Evolutionary conservation across 1,140 invertebrate genomes (phyloP), one percentile per base, ranked within the genome.

Genomic region (Diachasma alloeum): DNA sequence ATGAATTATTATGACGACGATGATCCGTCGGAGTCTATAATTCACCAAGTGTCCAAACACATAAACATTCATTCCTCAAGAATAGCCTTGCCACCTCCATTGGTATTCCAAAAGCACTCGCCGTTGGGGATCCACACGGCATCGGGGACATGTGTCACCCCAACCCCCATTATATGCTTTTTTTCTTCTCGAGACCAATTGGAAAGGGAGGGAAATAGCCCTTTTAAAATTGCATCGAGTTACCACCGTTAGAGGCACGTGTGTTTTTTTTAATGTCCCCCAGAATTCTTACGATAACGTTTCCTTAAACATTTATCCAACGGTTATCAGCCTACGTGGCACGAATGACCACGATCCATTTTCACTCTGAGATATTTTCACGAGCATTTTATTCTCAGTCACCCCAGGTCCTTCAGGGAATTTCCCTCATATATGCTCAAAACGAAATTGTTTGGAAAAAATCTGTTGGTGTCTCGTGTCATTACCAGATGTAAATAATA

Each of bases 221-320:
- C 82, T 39, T 89, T 89, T 89, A 90, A 90, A 89, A 88, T 89
- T 90, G 86, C 87, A 90, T 90, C 82, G 84, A 78, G 70, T 75
- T 73, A 72, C 78, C 78, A 81, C 83, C 85, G 87, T 88, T 89
- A 87, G 83, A 76, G 85, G 82, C 88, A 89, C 87, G 88, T 89
- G 87, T 77, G 87, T 83, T 87, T 86, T 86, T 85, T 89, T 89
- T 88, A 89, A 89, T 88, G 87, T 89, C 79, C 78, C 48, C 83
- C 77, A 82, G 83, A 84, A 89, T 87, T 80, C 82, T 87, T 74
- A 84, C 87, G 87, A 88, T 89, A 90, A 90, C 88, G 85, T 83
- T 81, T 84, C 36, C 85, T 89, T 84, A 90, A 90, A 88, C 82
- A 89, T 90, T 89, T 88, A 90, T 89, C 69, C 85, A 87, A 89